These are phyloP conservation scores for Actenoides hombroni DNA, from an alignment of 2,113 vertebrate species.

Conservation along the genomic window DNA sequence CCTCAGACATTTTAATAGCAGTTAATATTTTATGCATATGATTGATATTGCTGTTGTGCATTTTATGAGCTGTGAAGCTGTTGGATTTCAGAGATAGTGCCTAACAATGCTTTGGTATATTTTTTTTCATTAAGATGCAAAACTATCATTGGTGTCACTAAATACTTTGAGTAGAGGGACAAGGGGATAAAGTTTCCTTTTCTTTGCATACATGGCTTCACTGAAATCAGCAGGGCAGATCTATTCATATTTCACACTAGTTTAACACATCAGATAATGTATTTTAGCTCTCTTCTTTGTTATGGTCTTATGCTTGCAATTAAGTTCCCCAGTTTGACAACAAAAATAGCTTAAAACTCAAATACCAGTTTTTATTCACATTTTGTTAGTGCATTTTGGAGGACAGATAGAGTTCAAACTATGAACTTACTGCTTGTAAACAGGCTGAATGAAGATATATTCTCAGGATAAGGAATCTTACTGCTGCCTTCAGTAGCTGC, in stretches of 20 bases:
- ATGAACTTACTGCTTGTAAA: background rate
- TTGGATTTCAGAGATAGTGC: constrained; percentile 6
- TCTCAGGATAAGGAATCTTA: background rate
- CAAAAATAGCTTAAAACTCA: background rate
- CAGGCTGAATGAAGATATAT: background rate
- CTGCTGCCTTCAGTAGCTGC: background rate
- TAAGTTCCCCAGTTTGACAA: background rate
- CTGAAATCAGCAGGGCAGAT: background rate
- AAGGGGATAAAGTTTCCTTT: background rate
- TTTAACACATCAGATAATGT: background rate
- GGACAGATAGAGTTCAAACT: background rate
- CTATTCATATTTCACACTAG: background rate
- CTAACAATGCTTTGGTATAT: background rate
- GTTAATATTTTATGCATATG: constrained; percentile 22
- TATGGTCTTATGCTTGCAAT: background rate
- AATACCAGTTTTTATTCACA: background rate
- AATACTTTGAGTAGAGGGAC: background rate
- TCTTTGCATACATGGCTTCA: background rate
- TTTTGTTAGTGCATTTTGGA: background rate
- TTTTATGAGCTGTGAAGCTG: constrained; percentile 53
- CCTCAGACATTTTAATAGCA: constrained; percentile 36
- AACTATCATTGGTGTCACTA: background rate
- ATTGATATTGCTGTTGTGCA: constrained; percentile 9
- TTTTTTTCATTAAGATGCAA: background rate
- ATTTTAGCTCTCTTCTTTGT: background rate